Percentiles rank a stretch among this genome's conserved stretches.
phyloP scores from a whole-genome alignment of 2,797 vertebrate genomes.

The Eremophila alpestris region DNA sequence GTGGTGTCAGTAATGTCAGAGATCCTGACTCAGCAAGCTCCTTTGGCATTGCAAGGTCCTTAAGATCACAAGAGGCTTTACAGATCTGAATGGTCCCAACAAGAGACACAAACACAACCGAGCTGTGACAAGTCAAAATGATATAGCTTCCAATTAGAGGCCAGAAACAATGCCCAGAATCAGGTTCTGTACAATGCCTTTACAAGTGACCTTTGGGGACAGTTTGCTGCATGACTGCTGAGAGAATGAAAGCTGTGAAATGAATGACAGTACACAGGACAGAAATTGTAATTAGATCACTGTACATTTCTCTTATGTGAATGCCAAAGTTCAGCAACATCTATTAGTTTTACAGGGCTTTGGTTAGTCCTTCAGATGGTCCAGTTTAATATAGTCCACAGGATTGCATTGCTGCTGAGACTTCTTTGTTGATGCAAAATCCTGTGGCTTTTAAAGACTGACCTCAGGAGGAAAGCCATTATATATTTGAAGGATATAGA shows the following conservation, averaged over 20 bases:
- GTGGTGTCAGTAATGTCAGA: not conserved
- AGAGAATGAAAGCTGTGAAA: not conserved
- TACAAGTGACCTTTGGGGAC: conserved; percentile 6
- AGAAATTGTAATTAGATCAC: conserved; percentile 12
- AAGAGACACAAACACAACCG: accelerated
- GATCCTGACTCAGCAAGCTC: conserved; percentile 24
- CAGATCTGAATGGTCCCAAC: not conserved
- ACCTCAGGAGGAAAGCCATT: not conserved
- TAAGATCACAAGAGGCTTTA: not conserved
- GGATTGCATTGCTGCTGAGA: not conserved
- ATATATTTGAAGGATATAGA: not conserved
- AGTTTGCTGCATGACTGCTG: not conserved
- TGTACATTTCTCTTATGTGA: not conserved
- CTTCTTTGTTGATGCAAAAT: not conserved
- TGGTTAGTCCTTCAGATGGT: not conserved
- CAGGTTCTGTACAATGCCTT: not conserved
- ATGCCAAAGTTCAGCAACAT: not conserved
- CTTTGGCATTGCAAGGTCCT: not conserved
- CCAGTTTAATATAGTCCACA: not conserved
- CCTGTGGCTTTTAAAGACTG: not conserved
- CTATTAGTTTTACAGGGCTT: not conserved
- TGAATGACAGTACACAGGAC: not conserved
- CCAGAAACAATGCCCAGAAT: not conserved
- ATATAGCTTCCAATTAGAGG: conserved; percentile 26
- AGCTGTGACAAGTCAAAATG: not conserved